Evolutionary conservation across 2,888 invertebrate genomes (phyloP), one percentile per base, ranked within the genome.

Genomic region (Lasioglossum vierecki): DNA sequence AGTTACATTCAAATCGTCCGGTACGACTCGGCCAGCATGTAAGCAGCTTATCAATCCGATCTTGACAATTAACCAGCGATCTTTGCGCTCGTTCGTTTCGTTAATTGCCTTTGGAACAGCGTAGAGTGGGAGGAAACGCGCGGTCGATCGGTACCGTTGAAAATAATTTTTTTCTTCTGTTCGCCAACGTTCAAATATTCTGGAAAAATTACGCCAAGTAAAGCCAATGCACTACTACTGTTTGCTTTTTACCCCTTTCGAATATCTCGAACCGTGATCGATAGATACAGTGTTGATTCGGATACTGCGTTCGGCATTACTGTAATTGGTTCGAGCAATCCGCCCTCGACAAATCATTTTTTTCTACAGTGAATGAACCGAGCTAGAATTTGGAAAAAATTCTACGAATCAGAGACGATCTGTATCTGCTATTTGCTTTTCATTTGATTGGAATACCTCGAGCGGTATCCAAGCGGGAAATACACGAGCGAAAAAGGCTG

Each of bases 21-120:
- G 60, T 49, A 35, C 68, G 68, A 39, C 44, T 26, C 74, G 63
- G 1, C 75, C 77, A 30, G 44, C 66, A 44, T 66, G 35, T 79
- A 82, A 86, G 86, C 79, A 74, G 82, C 82, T 86, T 79, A 76
- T 53, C 39, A 9, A 46, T 26, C 44, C 76, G 82, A 79, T 82
- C 76, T 57, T 63, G 46, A 49, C 73, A 86, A 82, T 86, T 86
- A 86, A 44, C 44, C 72, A 30, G 11, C 18, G n/a, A 18, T 49
- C 2, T n/a, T n/a, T 66, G 66, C 68, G 39, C 9, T 35, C 39
- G 68, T 68, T 11, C 68, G 39, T 11, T 39, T 35, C 68, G 22
- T 68, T 22, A 22, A 68, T 39, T 68, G 63, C 39, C 4, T 18
- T 22, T 39, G 22, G 26, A 30, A 4, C 9, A 9, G 11, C 57